Percentiles rank a stretch among this genome's conserved stretches.
Evolutionary conservation across 1,140 invertebrate species (phyloP).

Genomic region (Ceratina calcarata): DNA sequence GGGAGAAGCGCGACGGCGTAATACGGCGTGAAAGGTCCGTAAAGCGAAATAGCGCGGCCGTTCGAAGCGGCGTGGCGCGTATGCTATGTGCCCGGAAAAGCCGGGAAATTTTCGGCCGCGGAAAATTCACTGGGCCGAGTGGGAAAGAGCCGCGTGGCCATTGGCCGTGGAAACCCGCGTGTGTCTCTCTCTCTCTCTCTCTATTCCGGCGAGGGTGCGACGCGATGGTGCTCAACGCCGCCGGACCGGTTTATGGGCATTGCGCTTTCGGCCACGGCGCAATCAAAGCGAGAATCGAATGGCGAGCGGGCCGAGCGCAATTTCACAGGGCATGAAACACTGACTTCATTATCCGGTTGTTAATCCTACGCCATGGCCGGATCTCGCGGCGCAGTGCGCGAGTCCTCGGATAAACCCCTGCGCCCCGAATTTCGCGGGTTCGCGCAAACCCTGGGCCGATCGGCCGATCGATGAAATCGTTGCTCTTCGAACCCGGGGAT

Average conservation of each 20-base stretch:
- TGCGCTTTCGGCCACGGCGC: constrained; percentile 72
- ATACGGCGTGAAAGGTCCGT: constrained; percentile 56
- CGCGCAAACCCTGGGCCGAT: neutral
- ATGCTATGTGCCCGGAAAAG: constrained; percentile 57
- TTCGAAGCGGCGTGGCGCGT: constrained; percentile 33
- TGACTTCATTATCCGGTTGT: constrained; percentile 81
- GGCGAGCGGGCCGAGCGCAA: constrained; percentile 74
- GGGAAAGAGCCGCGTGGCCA: neutral
- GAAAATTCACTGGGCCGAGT: constrained; percentile 43
- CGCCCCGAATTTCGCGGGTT: constrained; percentile 38
- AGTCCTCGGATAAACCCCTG: constrained; percentile 22
- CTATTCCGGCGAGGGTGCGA: neutral
- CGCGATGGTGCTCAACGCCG: constrained; percentile 43
- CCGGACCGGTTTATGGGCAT: constrained; percentile 73
- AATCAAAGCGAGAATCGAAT: constrained; percentile 80
- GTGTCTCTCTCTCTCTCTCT: no score
- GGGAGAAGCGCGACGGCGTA: constrained; percentile 24
- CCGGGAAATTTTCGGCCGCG: constrained; percentile 65
- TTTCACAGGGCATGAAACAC: constrained; percentile 81
- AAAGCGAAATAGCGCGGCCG: constrained; percentile 45
- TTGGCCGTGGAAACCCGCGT: neutral
- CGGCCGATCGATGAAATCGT: neutral
- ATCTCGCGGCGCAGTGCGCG: constrained; percentile 46
- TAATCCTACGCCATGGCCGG: constrained; percentile 70
- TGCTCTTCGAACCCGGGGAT: neutral